phyloP scores from a whole-genome alignment of 2,797 vertebrate genomes.

The Onychomys leucogaster region DNA sequence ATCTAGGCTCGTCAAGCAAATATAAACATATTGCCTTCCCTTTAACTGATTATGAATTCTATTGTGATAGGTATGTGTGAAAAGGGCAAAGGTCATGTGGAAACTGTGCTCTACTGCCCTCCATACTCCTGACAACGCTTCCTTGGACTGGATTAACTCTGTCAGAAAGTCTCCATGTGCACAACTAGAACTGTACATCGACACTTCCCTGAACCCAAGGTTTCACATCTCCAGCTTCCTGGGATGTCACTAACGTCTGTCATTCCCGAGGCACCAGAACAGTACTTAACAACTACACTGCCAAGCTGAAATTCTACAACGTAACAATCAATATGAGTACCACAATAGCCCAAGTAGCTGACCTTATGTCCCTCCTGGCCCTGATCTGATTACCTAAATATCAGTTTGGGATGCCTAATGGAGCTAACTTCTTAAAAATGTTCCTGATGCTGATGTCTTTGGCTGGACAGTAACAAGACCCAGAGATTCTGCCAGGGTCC shows the following conservation, averaged over 20 bases:
- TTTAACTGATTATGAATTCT: conserved; percentile 42
- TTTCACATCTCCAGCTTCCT: conserved; percentile 73
- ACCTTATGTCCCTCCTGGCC: conserved; percentile 59
- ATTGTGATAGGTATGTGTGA: neutral
- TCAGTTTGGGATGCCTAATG: conserved; percentile 83
- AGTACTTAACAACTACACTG: conserved; percentile 64
- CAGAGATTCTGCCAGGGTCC: conserved; percentile 85
- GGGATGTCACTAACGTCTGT: conserved; percentile 48
- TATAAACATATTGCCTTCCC: conserved; percentile 6
- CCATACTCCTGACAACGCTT: neutral
- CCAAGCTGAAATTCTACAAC: conserved; percentile 42
- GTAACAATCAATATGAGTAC: conserved; percentile 69
- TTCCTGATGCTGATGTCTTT: conserved; percentile 87
- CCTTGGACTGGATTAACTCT: conserved; percentile 37
- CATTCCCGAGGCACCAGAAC: conserved; percentile 59
- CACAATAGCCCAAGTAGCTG: conserved; percentile 70
- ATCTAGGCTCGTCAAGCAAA: conserved; percentile 46
- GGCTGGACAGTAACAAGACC: conserved; percentile 88
- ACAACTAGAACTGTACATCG: conserved; percentile 64
- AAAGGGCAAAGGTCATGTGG: neutral
- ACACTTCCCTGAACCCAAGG: neutral
- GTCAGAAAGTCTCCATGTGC: conserved; percentile 56
- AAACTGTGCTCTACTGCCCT: neutral
- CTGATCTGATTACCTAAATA: conserved; percentile 83
- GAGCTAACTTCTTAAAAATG: conserved; percentile 85